phyloP scores from a whole-genome alignment of 92 coral and sea anemone species.

The Porites lobata region DNA sequence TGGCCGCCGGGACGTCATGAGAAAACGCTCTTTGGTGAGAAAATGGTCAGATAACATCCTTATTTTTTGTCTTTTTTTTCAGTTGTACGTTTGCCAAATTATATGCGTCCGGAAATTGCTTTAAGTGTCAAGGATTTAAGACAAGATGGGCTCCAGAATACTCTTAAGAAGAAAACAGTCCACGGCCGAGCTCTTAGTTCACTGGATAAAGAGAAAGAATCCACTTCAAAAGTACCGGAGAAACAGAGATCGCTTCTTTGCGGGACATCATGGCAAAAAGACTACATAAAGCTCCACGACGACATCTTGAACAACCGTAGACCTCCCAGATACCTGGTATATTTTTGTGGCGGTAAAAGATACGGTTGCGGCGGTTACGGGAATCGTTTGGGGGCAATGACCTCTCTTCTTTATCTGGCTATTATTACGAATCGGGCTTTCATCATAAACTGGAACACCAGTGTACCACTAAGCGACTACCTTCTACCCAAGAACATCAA shows the following conservation, averaged over 20 bases:
- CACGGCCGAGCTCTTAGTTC: slow-evolving; percentile 31
- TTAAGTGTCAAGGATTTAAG: not conserved
- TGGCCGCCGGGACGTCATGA: too few relatives aligned
- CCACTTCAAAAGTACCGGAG: slow-evolving; percentile 12
- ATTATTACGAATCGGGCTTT: slow-evolving; percentile 81
- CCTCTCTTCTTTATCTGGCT: slow-evolving; percentile 74
- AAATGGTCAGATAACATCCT: too few relatives aligned
- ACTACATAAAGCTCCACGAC: slow-evolving; percentile 60
- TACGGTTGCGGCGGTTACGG: slow-evolving; percentile 89
- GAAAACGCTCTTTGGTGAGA: too few relatives aligned
- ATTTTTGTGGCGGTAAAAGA: slow-evolving; percentile 69
- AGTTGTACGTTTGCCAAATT: slow-evolving; percentile 33
- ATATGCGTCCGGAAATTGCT: not conserved
- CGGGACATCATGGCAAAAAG: slow-evolving; percentile 67
- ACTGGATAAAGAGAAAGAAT: slow-evolving; percentile 25
- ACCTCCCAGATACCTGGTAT: slow-evolving; percentile 71
- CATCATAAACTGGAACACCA: slow-evolving; percentile 75
- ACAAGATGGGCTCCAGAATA: not conserved
- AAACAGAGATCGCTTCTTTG: slow-evolving; percentile 45
- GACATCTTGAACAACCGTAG: slow-evolving; percentile 47
- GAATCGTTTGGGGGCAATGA: slow-evolving; percentile 70
- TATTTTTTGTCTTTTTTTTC: not conserved
- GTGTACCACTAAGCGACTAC: slow-evolving; percentile 56
- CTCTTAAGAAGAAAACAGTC: not conserved
- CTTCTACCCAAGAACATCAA: slow-evolving; percentile 68